phyloP scores from a whole-genome alignment of 2,113 vertebrate species.

The Sander lucioperca region DNA sequence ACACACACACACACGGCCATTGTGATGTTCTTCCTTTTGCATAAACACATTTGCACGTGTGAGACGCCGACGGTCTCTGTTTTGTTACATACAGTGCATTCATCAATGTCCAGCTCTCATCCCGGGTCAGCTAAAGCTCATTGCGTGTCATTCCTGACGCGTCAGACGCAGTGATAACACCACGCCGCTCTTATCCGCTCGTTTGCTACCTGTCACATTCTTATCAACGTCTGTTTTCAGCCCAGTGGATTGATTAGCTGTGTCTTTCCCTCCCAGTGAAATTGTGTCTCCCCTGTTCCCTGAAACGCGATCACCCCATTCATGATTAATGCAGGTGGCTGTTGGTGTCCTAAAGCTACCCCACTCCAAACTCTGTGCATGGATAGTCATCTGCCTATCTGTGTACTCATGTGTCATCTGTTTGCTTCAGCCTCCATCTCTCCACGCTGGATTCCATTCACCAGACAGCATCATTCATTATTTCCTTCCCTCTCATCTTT shows the following conservation, averaged over 20 bases:
- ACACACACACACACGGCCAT: conserved; percentile 11
- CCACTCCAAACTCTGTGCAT: not conserved
- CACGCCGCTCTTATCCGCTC: not conserved
- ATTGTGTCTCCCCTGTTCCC: conserved; percentile 14
- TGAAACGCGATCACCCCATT: conserved; percentile 30
- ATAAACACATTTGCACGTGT: not conserved
- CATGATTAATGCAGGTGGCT: conserved; percentile 56
- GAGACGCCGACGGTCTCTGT: not conserved
- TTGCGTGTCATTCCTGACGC: not conserved
- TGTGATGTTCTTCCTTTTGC: not conserved
- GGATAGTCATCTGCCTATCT: conserved; percentile 39
- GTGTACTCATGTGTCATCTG: conserved; percentile 6
- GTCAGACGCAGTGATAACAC: conserved; percentile 1
- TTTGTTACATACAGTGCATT: not conserved
- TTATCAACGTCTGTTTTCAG: conserved; percentile 35
- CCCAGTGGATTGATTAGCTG: conserved; percentile 10
- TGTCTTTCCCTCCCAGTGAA: conserved; percentile 11
- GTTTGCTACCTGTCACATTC: conserved; percentile 15
- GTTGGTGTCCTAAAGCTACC: not conserved
- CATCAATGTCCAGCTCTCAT: not conserved
- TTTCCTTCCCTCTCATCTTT: conserved; percentile 57
- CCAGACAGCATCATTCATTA: conserved; percentile 63
- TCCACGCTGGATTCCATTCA: conserved; percentile 44
- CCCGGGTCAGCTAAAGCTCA: not conserved
- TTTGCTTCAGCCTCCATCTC: conserved; percentile 23